Percentiles rank a stretch among this genome's conserved stretches.
Evolutionary conservation across 2,888 invertebrate species (phyloP).

Genomic region (Amphiduros pacificus): DNA sequence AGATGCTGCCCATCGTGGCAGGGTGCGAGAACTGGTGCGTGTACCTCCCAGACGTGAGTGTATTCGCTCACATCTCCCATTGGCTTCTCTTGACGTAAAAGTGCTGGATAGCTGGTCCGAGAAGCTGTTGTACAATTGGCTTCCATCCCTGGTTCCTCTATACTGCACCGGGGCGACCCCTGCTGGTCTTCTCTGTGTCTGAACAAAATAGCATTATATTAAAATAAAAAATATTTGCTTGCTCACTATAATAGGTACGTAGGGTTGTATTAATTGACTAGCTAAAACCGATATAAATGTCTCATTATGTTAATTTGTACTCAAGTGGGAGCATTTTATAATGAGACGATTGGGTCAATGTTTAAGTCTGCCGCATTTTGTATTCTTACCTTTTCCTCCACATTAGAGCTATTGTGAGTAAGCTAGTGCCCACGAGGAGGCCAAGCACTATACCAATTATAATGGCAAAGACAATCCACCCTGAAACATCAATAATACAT

Average conservation of each 20-base stretch:
- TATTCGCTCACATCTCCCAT: constrained; percentile 17
- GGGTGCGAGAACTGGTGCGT: constrained; percentile 12
- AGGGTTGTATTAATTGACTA: no score
- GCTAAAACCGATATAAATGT: no score
- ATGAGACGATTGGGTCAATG: no score
- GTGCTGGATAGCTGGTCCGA: constrained; percentile 10
- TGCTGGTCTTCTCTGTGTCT: constrained; percentile 1
- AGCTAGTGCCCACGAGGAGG: constrained; percentile 24
- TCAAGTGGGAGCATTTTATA: no score
- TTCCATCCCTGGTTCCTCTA: no score
- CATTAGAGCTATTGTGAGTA: constrained; percentile 16
- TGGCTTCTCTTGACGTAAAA: constrained; percentile 13
- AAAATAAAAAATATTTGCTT: background rate
- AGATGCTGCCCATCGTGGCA: constrained; percentile 10
- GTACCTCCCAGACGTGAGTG: constrained; percentile 21
- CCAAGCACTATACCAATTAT: constrained; percentile 29
- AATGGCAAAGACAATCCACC: constrained; percentile 26
- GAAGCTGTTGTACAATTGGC: background rate
- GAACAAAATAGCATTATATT: background rate
- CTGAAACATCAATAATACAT: no score
- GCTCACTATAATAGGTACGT: no score
- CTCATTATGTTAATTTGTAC: no score
- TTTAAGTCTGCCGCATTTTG: background rate
- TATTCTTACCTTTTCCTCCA: constrained; percentile 15
- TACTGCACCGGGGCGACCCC: constrained; percentile 6